These are phyloP conservation scores for Phylloscopus collybita DNA, from an alignment of 2,797 vertebrate species.

Conservation along the genomic window DNA sequence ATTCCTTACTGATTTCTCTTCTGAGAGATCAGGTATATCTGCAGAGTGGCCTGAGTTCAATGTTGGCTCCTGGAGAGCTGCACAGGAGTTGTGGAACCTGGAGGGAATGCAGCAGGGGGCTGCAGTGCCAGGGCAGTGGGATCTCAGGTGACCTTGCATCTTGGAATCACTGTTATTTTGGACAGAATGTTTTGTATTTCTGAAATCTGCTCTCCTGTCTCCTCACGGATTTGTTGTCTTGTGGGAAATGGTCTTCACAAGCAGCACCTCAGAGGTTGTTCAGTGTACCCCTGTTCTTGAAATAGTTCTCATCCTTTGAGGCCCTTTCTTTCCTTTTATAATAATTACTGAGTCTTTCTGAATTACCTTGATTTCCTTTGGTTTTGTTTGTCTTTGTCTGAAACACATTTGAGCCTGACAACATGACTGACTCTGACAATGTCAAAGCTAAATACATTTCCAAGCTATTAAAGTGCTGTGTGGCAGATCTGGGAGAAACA, in stretches of 20 bases:
- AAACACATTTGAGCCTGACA: not conserved
- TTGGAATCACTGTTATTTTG: not conserved
- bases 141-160: not conserved
- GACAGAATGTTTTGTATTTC: not conserved
- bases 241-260: not conserved
- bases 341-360: not conserved
- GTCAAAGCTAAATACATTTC: not conserved
- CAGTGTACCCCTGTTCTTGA: not conserved
- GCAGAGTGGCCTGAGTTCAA: not conserved
- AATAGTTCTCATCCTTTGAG: not conserved
- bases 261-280: not conserved
- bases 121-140: not conserved
- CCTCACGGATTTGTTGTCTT: not conserved
- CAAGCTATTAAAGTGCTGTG: not conserved
- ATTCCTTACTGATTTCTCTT: not conserved
- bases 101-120: not conserved
- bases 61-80: not conserved
- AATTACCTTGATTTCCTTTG: not conserved
- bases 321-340: not conserved
- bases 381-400: not conserved
- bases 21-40: not conserved
- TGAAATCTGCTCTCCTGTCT: not conserved
- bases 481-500: not conserved
- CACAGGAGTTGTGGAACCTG: not conserved
- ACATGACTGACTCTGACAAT: not conserved